Evolutionary conservation across 2,888 invertebrate genomes (phyloP).

Genomic region (Acronicta psi): DNA sequence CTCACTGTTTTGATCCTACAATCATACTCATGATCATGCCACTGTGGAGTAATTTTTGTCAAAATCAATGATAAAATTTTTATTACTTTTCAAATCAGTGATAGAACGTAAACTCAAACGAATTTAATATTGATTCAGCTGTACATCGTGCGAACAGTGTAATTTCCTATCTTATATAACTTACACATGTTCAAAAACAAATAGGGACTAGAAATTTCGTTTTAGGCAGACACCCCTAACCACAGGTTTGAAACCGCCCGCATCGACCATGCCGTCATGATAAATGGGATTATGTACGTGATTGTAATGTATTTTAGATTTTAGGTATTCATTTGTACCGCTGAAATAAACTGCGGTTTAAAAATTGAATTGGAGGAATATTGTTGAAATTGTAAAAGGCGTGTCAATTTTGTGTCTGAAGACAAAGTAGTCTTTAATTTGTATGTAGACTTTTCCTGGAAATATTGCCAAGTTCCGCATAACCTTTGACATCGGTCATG

Average conservation of each 20-base stretch:
- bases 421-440: no score
- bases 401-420: no score
- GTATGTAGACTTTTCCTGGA: not conserved
- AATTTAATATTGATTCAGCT: no score
- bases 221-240: slow-evolving; percentile 46
- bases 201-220: slow-evolving; percentile 26
- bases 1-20: no score
- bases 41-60: no score
- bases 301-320: not conserved
- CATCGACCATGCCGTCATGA: slow-evolving; percentile 21
- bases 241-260: slow-evolving; percentile 44
- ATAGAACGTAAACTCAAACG: no score
- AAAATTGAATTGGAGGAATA: not conserved
- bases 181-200: slow-evolving; percentile 30
- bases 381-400: slow-evolving; percentile 1
- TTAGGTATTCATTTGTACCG: not conserved
- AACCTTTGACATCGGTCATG: not conserved
- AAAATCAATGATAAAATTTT: no score
- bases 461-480: not conserved
- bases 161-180: not conserved
- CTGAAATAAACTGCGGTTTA: not conserved
- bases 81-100: no score
- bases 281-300: slow-evolving; percentile 9
- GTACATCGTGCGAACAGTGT: not conserved
- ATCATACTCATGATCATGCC: no score